Evolutionary conservation across 2,888 invertebrate species (phyloP).

Genomic region (Listrodromus nycthemerus): DNA sequence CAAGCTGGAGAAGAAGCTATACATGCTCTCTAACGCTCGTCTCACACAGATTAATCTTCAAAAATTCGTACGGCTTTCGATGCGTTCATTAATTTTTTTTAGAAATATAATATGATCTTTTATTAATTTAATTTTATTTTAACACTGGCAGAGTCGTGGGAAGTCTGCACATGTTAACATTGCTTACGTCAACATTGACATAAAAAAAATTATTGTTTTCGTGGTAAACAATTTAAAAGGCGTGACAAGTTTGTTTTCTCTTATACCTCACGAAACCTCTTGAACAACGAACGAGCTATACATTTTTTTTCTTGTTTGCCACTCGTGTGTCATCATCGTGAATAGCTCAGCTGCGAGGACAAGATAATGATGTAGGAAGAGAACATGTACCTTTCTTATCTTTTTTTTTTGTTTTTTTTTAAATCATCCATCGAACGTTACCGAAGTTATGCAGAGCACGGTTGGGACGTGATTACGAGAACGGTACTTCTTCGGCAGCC

Average conservation of each 20-base stretch:
- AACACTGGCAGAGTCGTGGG: no score
- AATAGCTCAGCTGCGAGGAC: not conserved
- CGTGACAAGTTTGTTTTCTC: not conserved
- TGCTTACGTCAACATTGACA: no score
- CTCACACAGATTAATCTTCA: not conserved
- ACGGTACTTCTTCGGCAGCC: conserved; percentile 59
- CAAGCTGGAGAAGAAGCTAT: not conserved
- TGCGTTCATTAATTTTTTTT: no score
- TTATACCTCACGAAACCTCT: not conserved
- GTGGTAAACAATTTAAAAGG: not conserved
- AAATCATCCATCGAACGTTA: conserved; percentile 17
- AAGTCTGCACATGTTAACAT: no score
- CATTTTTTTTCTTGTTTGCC: not conserved
- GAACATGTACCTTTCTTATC: not conserved
- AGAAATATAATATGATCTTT: no score
- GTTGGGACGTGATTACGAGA: conserved; percentile 39
- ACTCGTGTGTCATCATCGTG: not conserved
- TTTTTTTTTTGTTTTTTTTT: not conserved
- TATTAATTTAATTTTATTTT: no score
- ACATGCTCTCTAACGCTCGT: not conserved
- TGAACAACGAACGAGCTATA: not conserved
- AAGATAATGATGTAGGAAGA: not conserved
- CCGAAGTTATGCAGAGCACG: conserved; percentile 33
- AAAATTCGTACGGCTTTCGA: no score
- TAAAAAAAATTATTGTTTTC: not conserved